phyloP scores from a whole-genome alignment of 2,113 vertebrate species.

The Hylia prasina region DNA sequence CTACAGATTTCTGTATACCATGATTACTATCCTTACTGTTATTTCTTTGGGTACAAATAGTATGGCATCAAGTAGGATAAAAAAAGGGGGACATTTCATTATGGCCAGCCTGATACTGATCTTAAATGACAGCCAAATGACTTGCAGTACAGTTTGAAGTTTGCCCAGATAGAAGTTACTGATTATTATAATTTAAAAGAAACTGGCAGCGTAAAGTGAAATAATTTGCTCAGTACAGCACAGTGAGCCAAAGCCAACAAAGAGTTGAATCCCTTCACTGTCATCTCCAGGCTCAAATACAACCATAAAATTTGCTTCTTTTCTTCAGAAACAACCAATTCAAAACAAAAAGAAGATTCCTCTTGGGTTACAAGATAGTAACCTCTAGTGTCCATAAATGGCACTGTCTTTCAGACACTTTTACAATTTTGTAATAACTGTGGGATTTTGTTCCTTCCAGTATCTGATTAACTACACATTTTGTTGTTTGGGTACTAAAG shows the following conservation, averaged over 20 bases:
- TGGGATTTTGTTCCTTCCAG: constrained; percentile 14
- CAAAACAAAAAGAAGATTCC: neutral
- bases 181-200: neutral
- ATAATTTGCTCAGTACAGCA: neutral
- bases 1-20: neutral
- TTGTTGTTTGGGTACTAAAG: neutral
- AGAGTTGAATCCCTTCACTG: neutral
- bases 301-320: neutral
- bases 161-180: neutral
- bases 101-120: neutral
- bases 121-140: neutral
- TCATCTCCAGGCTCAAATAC: neutral
- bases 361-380: neutral
- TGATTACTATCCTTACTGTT: neutral
- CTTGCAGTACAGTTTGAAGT: neutral
- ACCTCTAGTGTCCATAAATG: neutral
- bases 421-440: neutral
- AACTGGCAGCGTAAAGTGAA: neutral
- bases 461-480: neutral
- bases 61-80: neutral
- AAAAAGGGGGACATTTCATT: neutral
- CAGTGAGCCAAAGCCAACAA: neutral
- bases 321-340: neutral
- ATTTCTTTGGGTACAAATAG: neutral
- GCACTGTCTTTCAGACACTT: neutral